Base-by-base conservation (phyloP, 2,888 invertebrate species). In the Aporophyla lueneburgensis region DNA sequence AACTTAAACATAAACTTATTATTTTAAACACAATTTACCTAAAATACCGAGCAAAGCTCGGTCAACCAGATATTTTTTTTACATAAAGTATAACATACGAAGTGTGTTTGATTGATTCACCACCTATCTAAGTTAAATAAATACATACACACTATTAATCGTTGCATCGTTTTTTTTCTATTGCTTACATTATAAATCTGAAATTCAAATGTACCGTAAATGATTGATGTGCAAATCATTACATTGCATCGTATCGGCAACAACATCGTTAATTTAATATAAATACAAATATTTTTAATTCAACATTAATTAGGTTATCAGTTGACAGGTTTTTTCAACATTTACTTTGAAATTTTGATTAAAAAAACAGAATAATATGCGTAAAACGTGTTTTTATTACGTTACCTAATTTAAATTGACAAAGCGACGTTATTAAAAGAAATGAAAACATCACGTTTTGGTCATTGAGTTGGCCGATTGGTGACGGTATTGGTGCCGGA, bases 381-480 rank as follows among this genome's bases (percentile, higher is more conserved):
- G 61, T 74, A 54, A 82, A 81, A 81, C 83, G 82, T 81, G 82
- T 77, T 77, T 77, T 77, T 74, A 72, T 74, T 74, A 59, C 71
- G 54, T 72, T 33, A 72, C 74, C 59, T 63, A 81, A 71, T 85
- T 76, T 63, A 70, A 72, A 85, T 74, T 77, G 59, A 85, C 76
- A 70, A 83, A 76, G 59, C 65, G 46, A 71, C 56, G 73, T 68
- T 61, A 74, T 66, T 84, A 71, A 76, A 75, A 65, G 71, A 59
- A 85, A 78, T 82, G 46, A 78, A 84, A 83, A 76, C 76, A 85
- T 86, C 86, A 84, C 78, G 78, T 87, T 78, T 83, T 68, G 59
- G 62, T 76, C 74, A 87, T 82, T 78, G 71, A 80, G 80, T 75
- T 78, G 66, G 63, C 27, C 56, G 71, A 85, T 80, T 85, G 66